Conservation (phyloP, 2,113 vertebrate genomes). For the Phrynosoma blainvillii region DNA sequence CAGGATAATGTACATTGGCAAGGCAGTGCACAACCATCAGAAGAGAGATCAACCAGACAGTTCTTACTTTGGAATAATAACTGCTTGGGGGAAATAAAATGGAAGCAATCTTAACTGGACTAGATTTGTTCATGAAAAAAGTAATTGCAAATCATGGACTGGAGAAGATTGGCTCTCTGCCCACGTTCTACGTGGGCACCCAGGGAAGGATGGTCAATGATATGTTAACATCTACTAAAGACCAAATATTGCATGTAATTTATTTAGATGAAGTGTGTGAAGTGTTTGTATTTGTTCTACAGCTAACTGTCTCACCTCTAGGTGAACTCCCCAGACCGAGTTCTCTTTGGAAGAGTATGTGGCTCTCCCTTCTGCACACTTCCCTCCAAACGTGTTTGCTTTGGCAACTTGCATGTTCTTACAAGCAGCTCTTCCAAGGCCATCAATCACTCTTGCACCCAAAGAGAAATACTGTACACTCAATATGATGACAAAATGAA, state of each 20-base stretch:
- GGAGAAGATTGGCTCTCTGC: slow-evolving; percentile 77
- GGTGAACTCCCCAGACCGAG: slow-evolving; percentile 88
- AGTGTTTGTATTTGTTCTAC: slow-evolving; percentile 93
- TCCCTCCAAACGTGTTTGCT: slow-evolving; percentile 89
- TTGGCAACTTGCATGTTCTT: slow-evolving; percentile 91
- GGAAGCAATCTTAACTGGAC: slow-evolving; percentile 74
- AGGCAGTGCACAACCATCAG: slow-evolving; percentile 47
- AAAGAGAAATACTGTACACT: slow-evolving; percentile 83
- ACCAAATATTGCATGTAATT: slow-evolving; percentile 83
- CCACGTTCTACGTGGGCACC: slow-evolving; percentile 72
- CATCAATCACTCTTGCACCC: slow-evolving; percentile 95
- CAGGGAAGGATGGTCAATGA: slow-evolving; percentile 67
- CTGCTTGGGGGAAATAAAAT: slow-evolving; percentile 65
- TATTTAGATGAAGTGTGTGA: slow-evolving; percentile 88
- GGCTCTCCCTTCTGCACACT: slow-evolving; percentile 82
- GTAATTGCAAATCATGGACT: slow-evolving; percentile 65
- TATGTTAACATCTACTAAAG: slow-evolving; percentile 68
- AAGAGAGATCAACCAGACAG: slow-evolving; percentile 70
- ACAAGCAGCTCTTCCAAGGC: slow-evolving; percentile 90
- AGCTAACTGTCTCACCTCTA: slow-evolving; percentile 92
- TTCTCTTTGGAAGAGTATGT: slow-evolving; percentile 83
- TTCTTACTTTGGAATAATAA: slow-evolving; percentile 63
- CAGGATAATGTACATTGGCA: too few species aligned
- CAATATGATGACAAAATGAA: slow-evolving; percentile 95
- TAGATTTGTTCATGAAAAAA: slow-evolving; percentile 73